Percentiles rank a stretch among this genome's conserved stretches.
phyloP scores from a whole-genome alignment of 2,888 invertebrate species.

The Prionchulus punctatus region DNA sequence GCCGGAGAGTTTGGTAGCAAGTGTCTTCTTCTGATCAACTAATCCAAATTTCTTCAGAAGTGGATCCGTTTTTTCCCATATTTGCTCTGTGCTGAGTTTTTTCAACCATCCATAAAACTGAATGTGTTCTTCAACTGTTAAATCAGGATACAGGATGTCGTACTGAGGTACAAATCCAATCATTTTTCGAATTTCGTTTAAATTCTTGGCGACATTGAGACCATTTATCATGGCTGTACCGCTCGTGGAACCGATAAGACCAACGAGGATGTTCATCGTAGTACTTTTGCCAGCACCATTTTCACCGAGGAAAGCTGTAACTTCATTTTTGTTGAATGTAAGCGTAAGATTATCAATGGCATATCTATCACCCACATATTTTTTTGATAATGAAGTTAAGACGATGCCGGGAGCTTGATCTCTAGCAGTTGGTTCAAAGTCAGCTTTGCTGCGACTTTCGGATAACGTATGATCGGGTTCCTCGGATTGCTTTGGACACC shows the following conservation, averaged over 20 bases:
- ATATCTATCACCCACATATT: neutral
- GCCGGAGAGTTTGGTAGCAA: conserved; percentile 60
- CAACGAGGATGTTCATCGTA: conserved; percentile 55
- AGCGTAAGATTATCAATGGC: conserved; percentile 41
- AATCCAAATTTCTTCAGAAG: neutral
- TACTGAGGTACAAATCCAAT: conserved; percentile 42
- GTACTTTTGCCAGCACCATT: conserved; percentile 77
- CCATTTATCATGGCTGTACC: conserved; percentile 33
- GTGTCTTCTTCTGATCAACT: conserved; percentile 31
- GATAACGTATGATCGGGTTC: conserved; percentile 44
- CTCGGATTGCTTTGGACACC: conserved; percentile 37
- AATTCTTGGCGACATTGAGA: conserved; percentile 41
- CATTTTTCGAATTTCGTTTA: conserved; percentile 59
- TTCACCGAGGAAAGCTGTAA: conserved; percentile 66
- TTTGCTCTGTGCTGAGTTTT: neutral
- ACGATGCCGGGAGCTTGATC: conserved; percentile 53
- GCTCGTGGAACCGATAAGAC: conserved; percentile 36
- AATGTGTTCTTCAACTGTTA: conserved; percentile 11
- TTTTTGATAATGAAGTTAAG: neutral
- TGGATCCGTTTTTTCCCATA: neutral
- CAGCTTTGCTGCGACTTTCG: conserved; percentile 68
- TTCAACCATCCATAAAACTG: conserved; percentile 5
- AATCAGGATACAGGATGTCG: conserved; percentile 11
- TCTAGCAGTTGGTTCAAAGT: conserved; percentile 68
- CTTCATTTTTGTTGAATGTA: conserved; percentile 62